These are phyloP conservation scores for Lamellibrachia satsuma DNA, from an alignment of 2,888 invertebrate species.

Conservation along the genomic window DNA sequence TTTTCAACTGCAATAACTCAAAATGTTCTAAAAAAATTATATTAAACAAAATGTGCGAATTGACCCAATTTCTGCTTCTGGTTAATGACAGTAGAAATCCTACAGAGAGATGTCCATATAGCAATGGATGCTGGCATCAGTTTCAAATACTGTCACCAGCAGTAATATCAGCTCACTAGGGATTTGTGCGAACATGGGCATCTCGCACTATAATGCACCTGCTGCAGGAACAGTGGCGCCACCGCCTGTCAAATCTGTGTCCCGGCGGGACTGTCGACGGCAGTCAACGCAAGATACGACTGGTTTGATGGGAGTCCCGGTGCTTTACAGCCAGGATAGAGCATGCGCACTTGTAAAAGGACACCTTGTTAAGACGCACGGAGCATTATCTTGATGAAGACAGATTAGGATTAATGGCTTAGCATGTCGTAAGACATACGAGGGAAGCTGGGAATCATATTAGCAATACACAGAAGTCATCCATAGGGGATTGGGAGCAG, in stretches of 20 bases:
- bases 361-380: background rate
- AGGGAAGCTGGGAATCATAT: background rate
- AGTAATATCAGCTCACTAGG: background rate
- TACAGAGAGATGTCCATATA: background rate
- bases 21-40: background rate
- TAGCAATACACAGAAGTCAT: background rate
- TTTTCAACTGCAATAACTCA: background rate
- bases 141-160: background rate
- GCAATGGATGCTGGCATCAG: background rate
- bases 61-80: background rate
- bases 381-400: background rate
- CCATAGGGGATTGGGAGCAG: background rate
- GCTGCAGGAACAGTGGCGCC: background rate
- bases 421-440: background rate
- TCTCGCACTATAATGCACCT: background rate
- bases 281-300: background rate
- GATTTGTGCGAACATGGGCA: background rate
- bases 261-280: background rate
- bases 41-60: background rate
- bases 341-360: background rate
- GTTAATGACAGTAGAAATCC: background rate
- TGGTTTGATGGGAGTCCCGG: background rate
- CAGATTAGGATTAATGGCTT: background rate
- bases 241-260: background rate
- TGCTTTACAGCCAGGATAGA: background rate